phyloP scores from a whole-genome alignment of 2,888 invertebrate species.

The Synanthedon andrenaeformis region DNA sequence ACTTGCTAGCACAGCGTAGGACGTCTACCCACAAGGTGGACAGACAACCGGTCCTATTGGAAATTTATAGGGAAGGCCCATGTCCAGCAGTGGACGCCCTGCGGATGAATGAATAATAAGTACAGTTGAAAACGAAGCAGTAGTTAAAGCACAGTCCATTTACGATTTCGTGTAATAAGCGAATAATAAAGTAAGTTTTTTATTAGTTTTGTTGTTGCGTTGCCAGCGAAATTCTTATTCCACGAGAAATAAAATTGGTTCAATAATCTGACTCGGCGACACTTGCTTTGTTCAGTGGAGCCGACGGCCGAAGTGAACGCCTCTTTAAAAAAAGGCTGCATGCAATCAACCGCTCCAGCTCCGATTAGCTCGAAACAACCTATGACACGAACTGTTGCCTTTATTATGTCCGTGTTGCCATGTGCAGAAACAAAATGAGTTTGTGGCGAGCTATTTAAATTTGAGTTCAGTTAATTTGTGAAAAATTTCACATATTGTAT shows the following conservation, averaged over 20 bases:
- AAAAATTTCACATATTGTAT: no score
- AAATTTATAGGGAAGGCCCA: no score
- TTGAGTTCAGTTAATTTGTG: conserved; percentile 24
- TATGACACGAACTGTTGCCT: conserved; percentile 46
- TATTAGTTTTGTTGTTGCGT: no score
- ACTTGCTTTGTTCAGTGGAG: conserved; percentile 54
- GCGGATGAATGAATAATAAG: no score
- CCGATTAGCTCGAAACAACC: conserved; percentile 51
- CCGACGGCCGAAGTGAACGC: conserved; percentile 22
- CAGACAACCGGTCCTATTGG: no score
- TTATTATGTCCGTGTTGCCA: conserved; percentile 38
- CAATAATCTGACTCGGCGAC: conserved; percentile 48
- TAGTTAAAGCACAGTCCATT: no score
- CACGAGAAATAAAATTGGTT: conserved; percentile 44
- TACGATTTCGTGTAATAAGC: no score
- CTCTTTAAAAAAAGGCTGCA: conserved; percentile 23
- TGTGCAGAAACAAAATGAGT: not conserved
- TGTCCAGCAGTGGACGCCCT: no score
- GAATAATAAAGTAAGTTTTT: not conserved
- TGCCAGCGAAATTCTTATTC: conserved; percentile 18
- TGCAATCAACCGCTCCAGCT: conserved; percentile 50
- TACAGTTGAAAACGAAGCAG: no score
- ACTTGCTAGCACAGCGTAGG: no score
- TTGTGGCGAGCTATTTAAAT: conserved; percentile 49
- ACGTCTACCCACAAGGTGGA: no score